Percentiles rank a stretch among this genome's conserved stretches.
Evolutionary conservation across 2,797 vertebrate species (phyloP).

Genomic region (Decapterus maruadsi): DNA sequence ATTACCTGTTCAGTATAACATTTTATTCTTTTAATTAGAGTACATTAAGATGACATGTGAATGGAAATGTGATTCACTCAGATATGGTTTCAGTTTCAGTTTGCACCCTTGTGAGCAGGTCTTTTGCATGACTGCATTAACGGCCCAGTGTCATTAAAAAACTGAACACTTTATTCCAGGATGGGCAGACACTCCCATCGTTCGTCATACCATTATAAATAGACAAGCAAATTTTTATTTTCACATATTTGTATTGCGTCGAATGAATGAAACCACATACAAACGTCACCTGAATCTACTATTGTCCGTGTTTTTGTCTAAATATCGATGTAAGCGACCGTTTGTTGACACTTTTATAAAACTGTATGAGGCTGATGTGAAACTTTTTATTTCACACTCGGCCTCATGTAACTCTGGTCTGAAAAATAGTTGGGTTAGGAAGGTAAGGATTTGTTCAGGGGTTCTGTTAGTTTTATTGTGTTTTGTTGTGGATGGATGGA

Average conservation of each 20-base stretch:
- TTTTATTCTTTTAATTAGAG: neutral
- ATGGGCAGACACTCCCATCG: neutral
- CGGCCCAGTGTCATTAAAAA: neutral
- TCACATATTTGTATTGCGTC: neutral
- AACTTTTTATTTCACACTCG: neutral
- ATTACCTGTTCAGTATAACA: neutral
- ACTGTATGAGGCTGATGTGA: too few species aligned
- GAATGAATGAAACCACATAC: neutral
- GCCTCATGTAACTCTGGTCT: neutral
- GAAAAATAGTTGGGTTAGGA: neutral
- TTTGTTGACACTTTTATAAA: conserved; percentile 2
- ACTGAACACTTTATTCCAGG: neutral
- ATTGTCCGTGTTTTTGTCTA: too few species aligned
- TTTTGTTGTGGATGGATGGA: neutral
- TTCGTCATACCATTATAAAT: neutral
- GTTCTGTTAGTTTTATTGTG: too few species aligned
- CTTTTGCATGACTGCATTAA: neutral
- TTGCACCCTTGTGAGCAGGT: neutral
- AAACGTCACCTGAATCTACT: neutral
- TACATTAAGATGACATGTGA: neutral
- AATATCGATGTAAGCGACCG: neutral
- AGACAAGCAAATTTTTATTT: neutral
- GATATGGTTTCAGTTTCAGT: neutral
- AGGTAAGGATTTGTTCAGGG: too few species aligned
- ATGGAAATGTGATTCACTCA: neutral